These are phyloP conservation scores for Coilia nasus DNA, from an alignment of 2,797 vertebrate species.

Conservation along the genomic window DNA sequence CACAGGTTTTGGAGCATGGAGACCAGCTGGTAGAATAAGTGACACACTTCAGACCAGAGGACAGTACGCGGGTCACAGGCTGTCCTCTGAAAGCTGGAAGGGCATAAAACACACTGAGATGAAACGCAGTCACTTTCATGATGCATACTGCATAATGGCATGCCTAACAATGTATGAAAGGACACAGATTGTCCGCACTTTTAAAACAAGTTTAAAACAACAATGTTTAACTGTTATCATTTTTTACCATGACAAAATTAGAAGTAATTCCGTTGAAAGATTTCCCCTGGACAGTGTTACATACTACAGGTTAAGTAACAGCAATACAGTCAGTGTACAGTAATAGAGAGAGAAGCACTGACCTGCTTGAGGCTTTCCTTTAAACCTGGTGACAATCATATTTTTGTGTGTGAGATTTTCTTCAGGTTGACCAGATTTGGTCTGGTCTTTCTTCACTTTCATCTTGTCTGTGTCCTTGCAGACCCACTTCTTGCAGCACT, in stretches of 20 bases:
- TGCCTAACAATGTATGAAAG: neutral
- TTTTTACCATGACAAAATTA: no score
- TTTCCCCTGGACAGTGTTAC: no score
- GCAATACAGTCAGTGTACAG: no score
- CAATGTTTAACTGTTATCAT: no score
- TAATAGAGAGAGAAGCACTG: neutral
- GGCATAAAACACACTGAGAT: neutral
- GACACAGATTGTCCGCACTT: neutral
- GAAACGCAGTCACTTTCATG: neutral
- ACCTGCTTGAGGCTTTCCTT: slow-evolving; percentile 12
- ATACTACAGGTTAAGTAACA: no score
- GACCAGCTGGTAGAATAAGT: slow-evolving; percentile 87
- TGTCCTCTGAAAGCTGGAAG: slow-evolving; percentile 73
- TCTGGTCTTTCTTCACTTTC: slow-evolving; percentile 71
- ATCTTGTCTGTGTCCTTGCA: slow-evolving; percentile 65
- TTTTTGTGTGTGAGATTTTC: slow-evolving; percentile 48
- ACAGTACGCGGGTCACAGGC: slow-evolving; percentile 64
- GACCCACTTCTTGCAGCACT: slow-evolving; percentile 86
- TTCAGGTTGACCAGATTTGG: slow-evolving; percentile 61
- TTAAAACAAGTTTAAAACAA: neutral
- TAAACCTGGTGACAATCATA: slow-evolving; percentile 56
- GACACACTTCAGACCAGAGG: slow-evolving; percentile 77
- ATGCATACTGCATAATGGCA: neutral
- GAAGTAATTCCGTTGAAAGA: no score
- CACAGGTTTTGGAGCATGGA: slow-evolving; percentile 87